Percentiles rank a stretch among this genome's conserved stretches.
Conservation (phyloP, 2,797 vertebrate species). For the Spheniscus humboldti region DNA sequence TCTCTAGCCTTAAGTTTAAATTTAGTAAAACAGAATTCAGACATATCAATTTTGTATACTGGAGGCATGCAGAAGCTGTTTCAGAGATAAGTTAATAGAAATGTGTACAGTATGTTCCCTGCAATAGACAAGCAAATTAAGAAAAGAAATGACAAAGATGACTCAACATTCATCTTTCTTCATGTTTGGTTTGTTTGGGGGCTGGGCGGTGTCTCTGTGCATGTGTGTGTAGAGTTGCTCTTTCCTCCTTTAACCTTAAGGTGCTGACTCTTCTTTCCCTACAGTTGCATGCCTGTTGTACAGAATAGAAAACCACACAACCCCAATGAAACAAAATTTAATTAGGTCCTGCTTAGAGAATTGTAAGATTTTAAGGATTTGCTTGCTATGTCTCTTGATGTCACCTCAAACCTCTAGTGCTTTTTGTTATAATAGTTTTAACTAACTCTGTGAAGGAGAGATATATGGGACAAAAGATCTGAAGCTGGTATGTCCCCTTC, state of each 20-base stretch:
- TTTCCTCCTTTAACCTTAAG: neutral
- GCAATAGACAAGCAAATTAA: neutral
- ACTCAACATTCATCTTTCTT: neutral
- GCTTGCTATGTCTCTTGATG: neutral
- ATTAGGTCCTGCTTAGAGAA: neutral
- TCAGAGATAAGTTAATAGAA: neutral
- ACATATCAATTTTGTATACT: neutral
- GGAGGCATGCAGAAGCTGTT: neutral
- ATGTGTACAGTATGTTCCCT: rapidly evolving
- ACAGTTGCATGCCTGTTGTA: neutral
- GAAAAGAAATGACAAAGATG: neutral
- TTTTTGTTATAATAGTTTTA: neutral
- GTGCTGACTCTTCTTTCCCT: neutral
- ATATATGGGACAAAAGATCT: neutral
- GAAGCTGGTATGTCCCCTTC: neutral
- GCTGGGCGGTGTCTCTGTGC: too few relatives aligned
- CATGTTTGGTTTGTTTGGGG: neutral
- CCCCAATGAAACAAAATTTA: neutral
- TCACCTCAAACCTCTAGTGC: neutral
- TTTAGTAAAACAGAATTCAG: neutral
- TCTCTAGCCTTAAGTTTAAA: neutral
- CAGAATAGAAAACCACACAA: neutral
- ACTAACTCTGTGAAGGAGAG: neutral
- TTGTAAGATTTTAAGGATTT: neutral
- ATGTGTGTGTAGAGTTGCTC: neutral